Base-by-base conservation (phyloP, 1,140 invertebrate genomes). In the Triops longicaudatus region DNA sequence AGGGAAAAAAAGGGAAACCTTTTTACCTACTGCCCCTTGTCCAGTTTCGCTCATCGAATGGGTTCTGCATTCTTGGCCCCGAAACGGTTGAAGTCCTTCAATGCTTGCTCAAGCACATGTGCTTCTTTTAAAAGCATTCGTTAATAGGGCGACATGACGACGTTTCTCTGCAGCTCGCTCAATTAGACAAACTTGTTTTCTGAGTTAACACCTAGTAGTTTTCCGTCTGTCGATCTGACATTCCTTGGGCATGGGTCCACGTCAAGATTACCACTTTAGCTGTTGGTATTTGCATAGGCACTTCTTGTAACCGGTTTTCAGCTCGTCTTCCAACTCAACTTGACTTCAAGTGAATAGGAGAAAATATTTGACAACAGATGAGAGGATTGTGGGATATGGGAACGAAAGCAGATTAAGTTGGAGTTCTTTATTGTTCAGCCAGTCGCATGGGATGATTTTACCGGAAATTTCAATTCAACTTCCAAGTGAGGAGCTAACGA, bases 171-270 rank as follows among this genome's bases (percentile, higher is more conserved):
- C 50, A 63, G 50, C 50, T 17, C 14, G 17, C 10, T 63, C 50
- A 22, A 63, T 63, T 63, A 63, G 50, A 17, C 50, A 17, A 63
- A 63, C 17, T 22, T 22, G 50, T 63, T 63, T 22, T 17, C 22
- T 3, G 14, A 63, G 50, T 17, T 63, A 14, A 9, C 50, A 63
- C 50, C 50, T 22, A 5, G 50, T 22, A 63, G 14, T 63, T 63
- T 63, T 17, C 22, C 6, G 14, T 63, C 50, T 22, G 14, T 63
- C 22, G 14, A 63, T 17, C 50, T 63, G 22, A 63, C 3, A 63
- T 63, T 63, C 50, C 50, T n/a, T 63, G 50, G 50, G 50, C 50
- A 63, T 63, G 50, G 50, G n/a, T 63, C 50, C 50, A 63, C 50
- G 50, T 63, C 50, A 63, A 22, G 50, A 63, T 63, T 22, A 22